Evolutionary conservation across 2,888 invertebrate genomes (phyloP).

Genomic region (Craniophora ligustri): DNA sequence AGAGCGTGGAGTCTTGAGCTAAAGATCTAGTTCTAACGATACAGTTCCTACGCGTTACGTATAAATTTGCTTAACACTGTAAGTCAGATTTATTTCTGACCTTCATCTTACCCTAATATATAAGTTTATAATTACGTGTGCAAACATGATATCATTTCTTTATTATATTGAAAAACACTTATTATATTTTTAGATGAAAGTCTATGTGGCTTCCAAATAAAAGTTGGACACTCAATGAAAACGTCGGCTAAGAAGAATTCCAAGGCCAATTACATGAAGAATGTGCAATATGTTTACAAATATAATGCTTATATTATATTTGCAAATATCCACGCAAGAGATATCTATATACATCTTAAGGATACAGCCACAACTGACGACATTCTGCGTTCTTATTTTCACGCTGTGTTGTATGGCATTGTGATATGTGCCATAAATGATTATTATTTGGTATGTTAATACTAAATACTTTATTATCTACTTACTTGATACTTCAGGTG

Average conservation of each 20-base stretch:
- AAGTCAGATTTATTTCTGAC: too few relatives aligned
- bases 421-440: constrained; percentile 72
- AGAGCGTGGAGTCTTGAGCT: too few relatives aligned
- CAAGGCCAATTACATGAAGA: constrained; percentile 67
- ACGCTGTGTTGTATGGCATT: constrained; percentile 88
- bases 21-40: too few relatives aligned
- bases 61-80: too few relatives aligned
- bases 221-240: constrained; percentile 88
- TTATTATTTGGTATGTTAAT: constrained; percentile 63
- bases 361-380: constrained; percentile 84
- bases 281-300: constrained; percentile 79
- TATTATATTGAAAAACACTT: neutral
- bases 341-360: constrained; percentile 88
- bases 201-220: constrained; percentile 90
- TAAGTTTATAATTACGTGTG: too few relatives aligned
- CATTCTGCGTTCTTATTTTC: constrained; percentile 91
- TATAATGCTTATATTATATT: constrained; percentile 87
- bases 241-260: constrained; percentile 58
- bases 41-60: too few relatives aligned
- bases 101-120: too few relatives aligned
- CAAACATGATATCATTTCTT: neutral
- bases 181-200: constrained; percentile 82
- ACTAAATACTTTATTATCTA: neutral
- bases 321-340: constrained; percentile 77
- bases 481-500: neutral